Conservation (phyloP, 2,113 vertebrate species). For the Apistogramma diplotaenia region DNA sequence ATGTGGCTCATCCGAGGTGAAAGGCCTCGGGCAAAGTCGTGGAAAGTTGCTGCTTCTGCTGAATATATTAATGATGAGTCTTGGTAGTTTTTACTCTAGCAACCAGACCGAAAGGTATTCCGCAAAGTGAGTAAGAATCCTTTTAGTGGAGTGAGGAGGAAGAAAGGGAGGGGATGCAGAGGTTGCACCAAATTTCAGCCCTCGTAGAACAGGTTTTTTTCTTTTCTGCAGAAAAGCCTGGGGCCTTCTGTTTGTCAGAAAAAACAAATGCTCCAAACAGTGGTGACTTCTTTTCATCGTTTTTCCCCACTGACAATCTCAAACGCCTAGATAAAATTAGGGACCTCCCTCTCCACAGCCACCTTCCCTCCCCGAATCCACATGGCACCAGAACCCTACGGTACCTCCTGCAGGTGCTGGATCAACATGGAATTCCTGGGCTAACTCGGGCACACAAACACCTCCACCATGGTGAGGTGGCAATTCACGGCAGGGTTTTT, state of each 20-base stretch:
- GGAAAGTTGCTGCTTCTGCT: constrained; percentile 19
- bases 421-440: too few species aligned
- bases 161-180: not conserved
- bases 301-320: not conserved
- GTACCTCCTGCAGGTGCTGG: not conserved
- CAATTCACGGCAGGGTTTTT: too few species aligned
- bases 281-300: not conserved
- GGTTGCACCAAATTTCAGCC: not conserved
- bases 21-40: constrained; percentile 26
- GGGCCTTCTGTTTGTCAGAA: not conserved
- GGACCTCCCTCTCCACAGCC: not conserved
- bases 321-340: not conserved
- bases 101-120: not conserved
- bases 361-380: not conserved
- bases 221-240: not conserved
- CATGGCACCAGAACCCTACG: not conserved
- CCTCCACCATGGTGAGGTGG: too few species aligned
- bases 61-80: constrained; percentile 6
- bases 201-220: not conserved
- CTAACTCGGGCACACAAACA: too few species aligned
- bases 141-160: not conserved
- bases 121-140: not conserved
- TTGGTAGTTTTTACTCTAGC: not conserved
- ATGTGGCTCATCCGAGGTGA: not conserved
- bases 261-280: not conserved